These are phyloP conservation scores for Nothura maculosa DNA, from an alignment of 2,797 vertebrate genomes.

Conservation along the genomic window DNA sequence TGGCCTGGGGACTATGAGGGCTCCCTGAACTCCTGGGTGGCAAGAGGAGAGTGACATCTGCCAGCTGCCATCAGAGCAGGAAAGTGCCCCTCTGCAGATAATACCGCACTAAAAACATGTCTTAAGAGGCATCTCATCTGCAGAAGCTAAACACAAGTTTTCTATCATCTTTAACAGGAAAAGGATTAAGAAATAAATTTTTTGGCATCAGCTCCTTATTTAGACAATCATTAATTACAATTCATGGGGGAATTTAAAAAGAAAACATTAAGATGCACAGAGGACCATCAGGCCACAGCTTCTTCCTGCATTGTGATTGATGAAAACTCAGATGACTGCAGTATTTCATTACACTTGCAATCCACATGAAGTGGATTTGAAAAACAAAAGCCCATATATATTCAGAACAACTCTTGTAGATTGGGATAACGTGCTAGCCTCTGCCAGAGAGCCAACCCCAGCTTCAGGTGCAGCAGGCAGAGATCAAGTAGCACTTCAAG, in stretches of 20 bases:
- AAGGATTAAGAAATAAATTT: not conserved
- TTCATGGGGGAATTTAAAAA: not conserved
- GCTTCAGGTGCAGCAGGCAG: not conserved
- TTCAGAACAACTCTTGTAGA: not conserved
- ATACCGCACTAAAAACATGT: fast-evolving
- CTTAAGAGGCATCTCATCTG: not conserved
- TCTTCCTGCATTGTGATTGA: not conserved
- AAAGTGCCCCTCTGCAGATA: not conserved
- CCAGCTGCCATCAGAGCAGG: not conserved
- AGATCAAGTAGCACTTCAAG: not conserved
- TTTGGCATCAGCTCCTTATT: not conserved
- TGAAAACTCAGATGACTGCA: not conserved
- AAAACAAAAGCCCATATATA: not conserved
- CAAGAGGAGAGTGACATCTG: too few relatives aligned
- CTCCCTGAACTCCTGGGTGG: not conserved
- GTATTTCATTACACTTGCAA: not conserved
- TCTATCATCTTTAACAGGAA: not conserved
- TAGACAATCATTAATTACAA: not conserved
- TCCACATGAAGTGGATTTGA: not conserved
- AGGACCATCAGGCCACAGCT: not conserved
- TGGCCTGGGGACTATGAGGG: too few relatives aligned
- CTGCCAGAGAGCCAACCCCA: not conserved
- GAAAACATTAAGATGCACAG: not conserved
- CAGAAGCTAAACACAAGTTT: not conserved
- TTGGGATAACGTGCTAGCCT: fast-evolving